These are phyloP conservation scores for Neoarius graeffei DNA, from an alignment of 2,113 vertebrate species.

Conservation along the genomic window DNA sequence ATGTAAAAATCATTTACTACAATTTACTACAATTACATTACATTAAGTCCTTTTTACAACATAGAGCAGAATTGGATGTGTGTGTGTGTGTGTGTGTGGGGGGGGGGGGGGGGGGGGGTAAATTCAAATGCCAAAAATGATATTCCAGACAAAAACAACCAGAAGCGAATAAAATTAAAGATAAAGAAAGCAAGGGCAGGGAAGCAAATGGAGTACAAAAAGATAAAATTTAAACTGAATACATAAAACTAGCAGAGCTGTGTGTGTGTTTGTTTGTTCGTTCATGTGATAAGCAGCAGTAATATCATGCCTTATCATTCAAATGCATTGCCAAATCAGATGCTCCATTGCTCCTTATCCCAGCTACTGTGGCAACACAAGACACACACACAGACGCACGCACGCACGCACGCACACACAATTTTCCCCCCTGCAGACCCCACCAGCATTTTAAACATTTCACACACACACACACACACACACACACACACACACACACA, in stretches of 20 bases:
- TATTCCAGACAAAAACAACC: background rate
- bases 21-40: no score
- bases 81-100: no score
- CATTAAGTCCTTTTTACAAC: background rate
- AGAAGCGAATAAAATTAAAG: slow-evolving; percentile 6
- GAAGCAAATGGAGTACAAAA: background rate
- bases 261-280: slow-evolving; percentile 14
- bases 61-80: no score
- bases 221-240: background rate
- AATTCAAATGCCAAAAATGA: background rate
- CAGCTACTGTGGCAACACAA: slow-evolving; percentile 34
- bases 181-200: background rate
- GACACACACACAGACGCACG: slow-evolving; percentile 19
- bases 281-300: slow-evolving; percentile 9
- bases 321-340: slow-evolving; percentile 67
- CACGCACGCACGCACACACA: background rate
- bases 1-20: background rate
- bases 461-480: background rate
- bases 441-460: background rate
- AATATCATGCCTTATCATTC: slow-evolving; percentile 40
- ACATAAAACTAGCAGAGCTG: background rate
- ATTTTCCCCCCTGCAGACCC: background rate
- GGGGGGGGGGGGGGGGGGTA: no score
- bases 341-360: slow-evolving; percentile 55
- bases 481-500: slow-evolving; percentile 36